These are phyloP conservation scores for Heliconius sara DNA, from an alignment of 2,888 invertebrate genomes.

Conservation along the genomic window DNA sequence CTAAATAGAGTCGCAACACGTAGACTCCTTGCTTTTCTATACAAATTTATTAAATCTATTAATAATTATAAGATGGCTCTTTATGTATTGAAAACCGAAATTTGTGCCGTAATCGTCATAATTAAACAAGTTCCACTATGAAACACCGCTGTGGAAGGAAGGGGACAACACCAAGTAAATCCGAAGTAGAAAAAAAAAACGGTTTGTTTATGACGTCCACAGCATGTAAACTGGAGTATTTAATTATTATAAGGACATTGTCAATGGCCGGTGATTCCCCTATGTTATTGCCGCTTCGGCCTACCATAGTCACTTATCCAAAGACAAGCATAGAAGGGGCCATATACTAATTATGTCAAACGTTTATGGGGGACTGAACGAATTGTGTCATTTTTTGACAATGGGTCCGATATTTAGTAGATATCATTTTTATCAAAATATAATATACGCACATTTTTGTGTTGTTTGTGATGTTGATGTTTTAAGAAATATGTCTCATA, in stretches of 20 bases:
- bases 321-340: slow-evolving; percentile 45
- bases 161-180: slow-evolving; percentile 23
- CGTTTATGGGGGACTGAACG: background rate
- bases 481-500: background rate
- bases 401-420: background rate
- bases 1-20: slow-evolving; percentile 63
- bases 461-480: background rate
- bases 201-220: slow-evolving; percentile 49
- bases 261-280: slow-evolving; percentile 43
- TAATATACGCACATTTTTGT: background rate
- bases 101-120: slow-evolving; percentile 56
- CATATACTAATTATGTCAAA: background rate
- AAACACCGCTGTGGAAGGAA: slow-evolving; percentile 21
- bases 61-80: slow-evolving; percentile 42
- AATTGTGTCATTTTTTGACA: background rate
- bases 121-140: slow-evolving; percentile 8
- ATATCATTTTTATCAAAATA: background rate
- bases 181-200: slow-evolving; percentile 29
- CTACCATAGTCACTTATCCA: slow-evolving; percentile 53
- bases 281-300: slow-evolving; percentile 53
- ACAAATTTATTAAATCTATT: slow-evolving; percentile 53
- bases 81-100: slow-evolving; percentile 49
- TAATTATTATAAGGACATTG: slow-evolving; percentile 36
- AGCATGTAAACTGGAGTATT: slow-evolving; percentile 49
- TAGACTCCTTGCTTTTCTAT: slow-evolving; percentile 59